Conservation (phyloP, 2,888 invertebrate genomes). For the Meta bourneti region DNA sequence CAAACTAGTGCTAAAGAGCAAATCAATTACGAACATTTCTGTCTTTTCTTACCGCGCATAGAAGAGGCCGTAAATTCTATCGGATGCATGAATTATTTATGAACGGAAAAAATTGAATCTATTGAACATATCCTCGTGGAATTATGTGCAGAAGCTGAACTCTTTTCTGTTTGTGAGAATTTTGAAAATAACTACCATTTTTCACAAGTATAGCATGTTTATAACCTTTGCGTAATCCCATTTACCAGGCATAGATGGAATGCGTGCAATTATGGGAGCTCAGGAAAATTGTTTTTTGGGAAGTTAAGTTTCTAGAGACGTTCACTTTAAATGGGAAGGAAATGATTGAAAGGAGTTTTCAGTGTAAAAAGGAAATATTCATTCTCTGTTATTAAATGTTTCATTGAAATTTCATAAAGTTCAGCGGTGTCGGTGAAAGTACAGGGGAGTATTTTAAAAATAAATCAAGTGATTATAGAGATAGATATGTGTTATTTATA, state of each 20-base stretch:
- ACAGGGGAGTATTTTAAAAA: too few species aligned
- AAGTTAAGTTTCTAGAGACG: not conserved
- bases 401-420: too few species aligned
- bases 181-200: not conserved
- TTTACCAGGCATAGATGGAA: not conserved
- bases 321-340: too few species aligned
- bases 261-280: not conserved
- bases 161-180: not conserved
- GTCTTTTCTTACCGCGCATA: not conserved
- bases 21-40: not conserved
- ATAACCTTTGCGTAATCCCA: not conserved
- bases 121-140: not conserved
- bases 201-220: not conserved
- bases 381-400: too few species aligned
- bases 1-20: not conserved
- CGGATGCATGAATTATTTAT: slow-evolving; percentile 9
- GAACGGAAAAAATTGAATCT: not conserved
- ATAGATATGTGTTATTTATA: too few species aligned
- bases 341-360: too few species aligned
- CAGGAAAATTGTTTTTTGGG: not conserved
- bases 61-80: slow-evolving; percentile 2
- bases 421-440: too few species aligned
- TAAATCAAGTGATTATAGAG: too few species aligned
- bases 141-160: not conserved
- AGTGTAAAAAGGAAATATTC: too few species aligned